Evolutionary conservation across 2,888 invertebrate species (phyloP).

Genomic region (Hesperia comma): DNA sequence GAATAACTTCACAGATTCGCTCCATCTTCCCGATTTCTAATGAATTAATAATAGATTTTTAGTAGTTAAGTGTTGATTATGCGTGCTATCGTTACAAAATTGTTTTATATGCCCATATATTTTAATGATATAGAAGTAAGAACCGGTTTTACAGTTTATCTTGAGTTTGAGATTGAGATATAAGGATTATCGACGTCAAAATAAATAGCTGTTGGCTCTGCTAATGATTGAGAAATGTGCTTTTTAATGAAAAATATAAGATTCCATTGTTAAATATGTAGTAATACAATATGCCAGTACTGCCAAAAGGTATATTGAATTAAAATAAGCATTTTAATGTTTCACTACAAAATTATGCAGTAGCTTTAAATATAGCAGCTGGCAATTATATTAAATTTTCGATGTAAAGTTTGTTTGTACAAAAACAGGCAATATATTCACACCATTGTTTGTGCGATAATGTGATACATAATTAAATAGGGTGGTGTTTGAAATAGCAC

Average conservation of each 20-base stretch:
- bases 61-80: conserved; percentile 3
- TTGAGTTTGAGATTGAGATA: neutral
- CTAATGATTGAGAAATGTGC: too few species aligned
- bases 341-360: conserved; percentile 8
- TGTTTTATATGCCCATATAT: conserved; percentile 1
- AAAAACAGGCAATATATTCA: conserved; percentile 33
- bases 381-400: conserved; percentile 13
- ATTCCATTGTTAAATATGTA: too few species aligned
- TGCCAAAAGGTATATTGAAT: too few species aligned
- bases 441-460: conserved; percentile 28
- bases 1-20: conserved; percentile 22
- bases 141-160: neutral
- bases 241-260: too few species aligned
- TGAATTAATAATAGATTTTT: conserved; percentile 6
- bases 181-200: neutral
- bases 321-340: neutral
- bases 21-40: conserved; percentile 10
- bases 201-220: too few species aligned
- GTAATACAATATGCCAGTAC: too few species aligned
- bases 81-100: neutral
- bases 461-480: conserved; percentile 34
- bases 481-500: conserved; percentile 34
- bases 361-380: conserved; percentile 12
- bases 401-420: conserved; percentile 18
- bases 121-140: neutral